Evolutionary conservation across 2,797 vertebrate species (phyloP), one percentile per base, ranked within the genome.

Genomic region (Erithacus rubecula): DNA sequence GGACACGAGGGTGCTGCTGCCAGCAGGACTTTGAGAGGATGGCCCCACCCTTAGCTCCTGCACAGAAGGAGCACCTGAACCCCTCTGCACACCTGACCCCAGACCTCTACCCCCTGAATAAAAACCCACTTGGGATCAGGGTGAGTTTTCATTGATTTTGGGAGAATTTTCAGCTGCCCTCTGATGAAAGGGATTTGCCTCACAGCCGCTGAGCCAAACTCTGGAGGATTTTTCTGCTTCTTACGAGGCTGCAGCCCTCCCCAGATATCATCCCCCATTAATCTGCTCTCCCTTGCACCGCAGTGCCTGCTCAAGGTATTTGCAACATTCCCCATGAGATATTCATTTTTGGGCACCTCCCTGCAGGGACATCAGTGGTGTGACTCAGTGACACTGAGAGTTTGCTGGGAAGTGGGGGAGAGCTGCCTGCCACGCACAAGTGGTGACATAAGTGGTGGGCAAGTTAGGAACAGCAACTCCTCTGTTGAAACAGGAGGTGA

Each of bases 401-500:
- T 22, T 83, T 90, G 85, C 89, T 81, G 83, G 89, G 93, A 96
- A 91, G 74, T 68, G 89, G 65, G 51, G 72, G 72, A 91, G 87
- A 94, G 93, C 49, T 71, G 71, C 74, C 80, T 87, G 55, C 92
- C 70, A 58, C 3, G 4, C 64, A 83, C 79, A 83, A 90, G 29
- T 1, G 36, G 92, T 95, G 92, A 94, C 91, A 87, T 56, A 93
- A 94, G 67, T 20, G 55, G 82, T 79, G 83, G 79, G 76, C 87
- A 93, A 93, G 72, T 24, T 13, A 58, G 76, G 87, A 94, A 88
- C 72, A 93, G 18, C 88, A 44, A 8, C 51, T 86, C n/a, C 80
- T 94, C 79, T 96, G 95, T 96, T 96, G 94, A 84, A 96, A 96
- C 62, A 87, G 81, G 84, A 96, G 94, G 84, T 39, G 70, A 95